These are phyloP conservation scores for Trissoscelio sp. DNA, from an alignment of 2,888 invertebrate species.

Conservation along the genomic window DNA sequence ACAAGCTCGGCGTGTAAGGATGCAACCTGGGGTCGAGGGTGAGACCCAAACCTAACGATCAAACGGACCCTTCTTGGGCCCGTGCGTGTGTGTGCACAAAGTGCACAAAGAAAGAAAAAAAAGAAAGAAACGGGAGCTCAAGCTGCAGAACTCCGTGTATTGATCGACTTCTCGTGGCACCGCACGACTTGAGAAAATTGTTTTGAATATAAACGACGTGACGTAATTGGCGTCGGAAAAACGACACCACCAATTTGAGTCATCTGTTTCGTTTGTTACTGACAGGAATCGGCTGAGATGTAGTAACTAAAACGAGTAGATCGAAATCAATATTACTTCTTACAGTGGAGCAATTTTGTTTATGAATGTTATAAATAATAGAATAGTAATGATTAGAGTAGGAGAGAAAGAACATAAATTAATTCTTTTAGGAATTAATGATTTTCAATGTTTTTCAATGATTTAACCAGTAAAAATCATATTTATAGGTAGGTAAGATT, in stretches of 20 bases:
- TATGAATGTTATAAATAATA: too few species aligned
- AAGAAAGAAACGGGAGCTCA: conserved; percentile 60
- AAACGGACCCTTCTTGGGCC: conserved; percentile 59
- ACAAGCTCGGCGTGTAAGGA: conserved; percentile 46
- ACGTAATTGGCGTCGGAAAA: conserved; percentile 39
- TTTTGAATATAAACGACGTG: conserved; percentile 33
- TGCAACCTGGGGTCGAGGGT: conserved; percentile 64
- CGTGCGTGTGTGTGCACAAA: not conserved
- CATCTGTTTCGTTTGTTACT: too few species aligned
- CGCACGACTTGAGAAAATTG: conserved; percentile 52
- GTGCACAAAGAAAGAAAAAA: conserved; percentile 2
- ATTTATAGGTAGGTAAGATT: too few species aligned
- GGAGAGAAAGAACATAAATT: too few species aligned
- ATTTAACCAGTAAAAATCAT: too few species aligned
- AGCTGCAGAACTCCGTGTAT: conserved; percentile 66
- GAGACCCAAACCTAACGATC: conserved; percentile 67
- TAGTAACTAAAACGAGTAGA: too few species aligned
- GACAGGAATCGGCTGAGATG: too few species aligned
- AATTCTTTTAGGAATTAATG: too few species aligned
- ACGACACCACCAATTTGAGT: conserved; percentile 30
- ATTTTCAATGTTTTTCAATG: too few species aligned
- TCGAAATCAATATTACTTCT: not conserved
- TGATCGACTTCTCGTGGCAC: conserved; percentile 48
- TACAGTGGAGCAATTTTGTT: not conserved
- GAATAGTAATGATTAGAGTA: too few species aligned